Conservation (phyloP, 2,797 vertebrate genomes). For the Tenualosa ilisha region DNA sequence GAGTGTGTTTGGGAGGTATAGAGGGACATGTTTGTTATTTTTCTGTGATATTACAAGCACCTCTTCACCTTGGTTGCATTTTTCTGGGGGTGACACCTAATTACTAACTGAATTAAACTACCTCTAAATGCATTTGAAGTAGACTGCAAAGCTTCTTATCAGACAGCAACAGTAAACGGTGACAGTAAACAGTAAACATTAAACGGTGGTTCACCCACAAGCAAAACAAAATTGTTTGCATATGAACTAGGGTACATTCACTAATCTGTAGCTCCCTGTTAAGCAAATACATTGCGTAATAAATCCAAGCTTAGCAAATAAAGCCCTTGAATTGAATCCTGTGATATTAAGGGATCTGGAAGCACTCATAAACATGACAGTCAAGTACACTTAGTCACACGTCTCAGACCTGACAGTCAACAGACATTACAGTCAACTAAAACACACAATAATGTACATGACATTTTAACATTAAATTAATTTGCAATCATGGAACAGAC, state of each 20-base stretch:
- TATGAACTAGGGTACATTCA: neutral
- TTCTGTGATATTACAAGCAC: neutral
- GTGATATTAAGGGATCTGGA: neutral
- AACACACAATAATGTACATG: neutral
- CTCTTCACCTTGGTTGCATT: neutral
- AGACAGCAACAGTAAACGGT: neutral
- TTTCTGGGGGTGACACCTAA: neutral
- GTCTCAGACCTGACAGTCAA: neutral
- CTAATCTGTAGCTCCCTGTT: neutral
- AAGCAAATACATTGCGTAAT: neutral
- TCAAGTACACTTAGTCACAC: neutral
- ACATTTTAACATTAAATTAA: no score
- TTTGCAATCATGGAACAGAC: no score
- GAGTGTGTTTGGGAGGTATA: neutral
- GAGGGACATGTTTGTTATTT: neutral
- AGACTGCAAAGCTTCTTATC: neutral
- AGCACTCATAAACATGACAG: neutral
- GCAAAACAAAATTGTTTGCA: neutral
- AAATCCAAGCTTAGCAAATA: neutral
- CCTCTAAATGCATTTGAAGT: neutral
- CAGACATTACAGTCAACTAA: neutral
- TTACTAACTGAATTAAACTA: neutral
- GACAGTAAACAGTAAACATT: no score
- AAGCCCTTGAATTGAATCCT: neutral
- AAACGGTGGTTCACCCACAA: neutral